Percentiles rank a stretch among this genome's conserved stretches.
These are phyloP conservation scores for Eumaeus atala DNA, from an alignment of 1,140 invertebrate species.

Conservation along the genomic window DNA sequence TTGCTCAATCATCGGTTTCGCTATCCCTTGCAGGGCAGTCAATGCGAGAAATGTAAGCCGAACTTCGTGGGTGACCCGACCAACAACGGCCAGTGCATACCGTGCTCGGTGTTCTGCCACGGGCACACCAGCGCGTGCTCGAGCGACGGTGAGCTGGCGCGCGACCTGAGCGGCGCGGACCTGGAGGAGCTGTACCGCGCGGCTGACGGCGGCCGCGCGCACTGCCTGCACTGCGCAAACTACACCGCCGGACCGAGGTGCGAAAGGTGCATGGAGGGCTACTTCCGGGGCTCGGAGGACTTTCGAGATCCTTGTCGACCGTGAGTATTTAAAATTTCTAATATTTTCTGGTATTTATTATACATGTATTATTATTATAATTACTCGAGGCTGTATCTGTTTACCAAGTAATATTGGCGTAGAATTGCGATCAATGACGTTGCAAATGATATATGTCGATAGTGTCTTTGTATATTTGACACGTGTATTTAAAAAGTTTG, in stretches of 20 bases:
- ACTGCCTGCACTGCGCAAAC: conserved; percentile 90
- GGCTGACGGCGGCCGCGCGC: conserved; percentile 81
- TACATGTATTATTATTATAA: too few species aligned
- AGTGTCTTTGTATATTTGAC: too few species aligned
- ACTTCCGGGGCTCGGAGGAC: conserved; percentile 89
- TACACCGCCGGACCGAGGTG: conserved; percentile 89
- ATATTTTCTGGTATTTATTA: too few species aligned
- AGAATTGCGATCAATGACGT: too few species aligned
- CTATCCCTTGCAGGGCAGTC: conserved; percentile 74
- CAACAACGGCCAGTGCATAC: conserved; percentile 89
- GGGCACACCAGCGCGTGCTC: conserved; percentile 90
- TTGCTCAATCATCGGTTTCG: too few species aligned
- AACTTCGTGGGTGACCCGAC: conserved; percentile 93
- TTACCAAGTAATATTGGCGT: too few species aligned
- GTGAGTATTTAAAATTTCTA: conserved; percentile 69
- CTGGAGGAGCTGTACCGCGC: conserved; percentile 75
- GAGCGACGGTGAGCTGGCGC: conserved; percentile 64
- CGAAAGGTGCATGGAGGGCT: conserved; percentile 88
- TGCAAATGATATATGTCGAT: not conserved
- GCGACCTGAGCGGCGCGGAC: conserved; percentile 75
- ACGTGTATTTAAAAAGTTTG: too few species aligned
- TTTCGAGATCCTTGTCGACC: conserved; percentile 83
- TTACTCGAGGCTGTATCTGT: too few species aligned
- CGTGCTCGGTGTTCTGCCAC: conserved; percentile 92
- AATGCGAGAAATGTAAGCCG: conserved; percentile 91